Conservation (phyloP, 2,888 invertebrate species). For the Rhingia rostrata region DNA sequence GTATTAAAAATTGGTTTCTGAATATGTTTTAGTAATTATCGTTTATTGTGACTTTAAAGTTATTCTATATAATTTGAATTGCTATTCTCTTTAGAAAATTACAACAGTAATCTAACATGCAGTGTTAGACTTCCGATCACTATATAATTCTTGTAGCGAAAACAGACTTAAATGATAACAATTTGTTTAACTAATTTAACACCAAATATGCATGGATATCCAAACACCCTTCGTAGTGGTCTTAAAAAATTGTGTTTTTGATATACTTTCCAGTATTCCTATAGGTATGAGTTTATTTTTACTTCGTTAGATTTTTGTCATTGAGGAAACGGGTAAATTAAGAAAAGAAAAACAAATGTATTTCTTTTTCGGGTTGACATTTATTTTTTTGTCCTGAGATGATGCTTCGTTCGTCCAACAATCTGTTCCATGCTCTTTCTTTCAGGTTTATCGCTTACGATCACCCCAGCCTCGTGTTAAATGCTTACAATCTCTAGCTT, state of each 20-base stretch:
- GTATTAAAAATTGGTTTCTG: not conserved
- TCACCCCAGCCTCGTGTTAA: slow-evolving; percentile 36
- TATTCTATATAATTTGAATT: slow-evolving; percentile 45
- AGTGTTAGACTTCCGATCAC: slow-evolving; percentile 18
- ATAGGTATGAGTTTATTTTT: not conserved
- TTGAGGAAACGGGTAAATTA: slow-evolving; percentile 7
- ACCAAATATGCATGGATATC: slow-evolving; percentile 11
- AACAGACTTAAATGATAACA: slow-evolving; percentile 27
- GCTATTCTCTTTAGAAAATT: slow-evolving; percentile 56
- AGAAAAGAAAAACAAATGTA: not conserved
- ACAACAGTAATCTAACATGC: slow-evolving; percentile 48
- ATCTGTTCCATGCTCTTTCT: not conserved
- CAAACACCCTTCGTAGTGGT: not conserved
- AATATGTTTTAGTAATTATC: slow-evolving; percentile 25
- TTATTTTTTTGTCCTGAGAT: slow-evolving; percentile 27
- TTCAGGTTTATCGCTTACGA: slow-evolving; percentile 22
- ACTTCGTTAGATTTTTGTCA: slow-evolving; percentile 6
- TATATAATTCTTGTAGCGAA: slow-evolving; percentile 28
- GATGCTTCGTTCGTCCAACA: slow-evolving; percentile 39
- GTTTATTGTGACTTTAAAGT: slow-evolving; percentile 69
- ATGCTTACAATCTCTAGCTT: slow-evolving; percentile 36
- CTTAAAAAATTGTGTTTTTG: not conserved
- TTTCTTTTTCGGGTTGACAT: slow-evolving; percentile 10
- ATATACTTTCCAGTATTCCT: not conserved
- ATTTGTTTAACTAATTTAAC: slow-evolving; percentile 40